Evolutionary conservation across 2,113 vertebrate species (phyloP), one percentile per base, ranked within the genome.

Genomic region (Labeo catla): DNA sequence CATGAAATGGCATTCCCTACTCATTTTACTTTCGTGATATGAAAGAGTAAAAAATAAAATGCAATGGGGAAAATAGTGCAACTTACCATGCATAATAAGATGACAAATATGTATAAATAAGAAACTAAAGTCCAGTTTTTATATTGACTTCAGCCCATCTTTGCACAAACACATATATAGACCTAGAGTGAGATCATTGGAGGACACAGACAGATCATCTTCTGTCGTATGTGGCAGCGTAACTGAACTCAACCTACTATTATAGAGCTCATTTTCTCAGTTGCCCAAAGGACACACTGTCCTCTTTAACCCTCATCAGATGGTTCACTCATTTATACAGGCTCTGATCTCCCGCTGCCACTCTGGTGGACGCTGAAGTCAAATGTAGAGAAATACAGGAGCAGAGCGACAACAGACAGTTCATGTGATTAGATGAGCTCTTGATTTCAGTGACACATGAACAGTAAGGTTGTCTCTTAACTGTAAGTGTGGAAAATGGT

Each of bases 401-500:
- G 34, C 78, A 65, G 57, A 80, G n/a, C 8, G 74, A 77, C 10
- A 66, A 21, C 50, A 77, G 54, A 34, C 13, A 77, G 28, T 54
- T 34, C 12, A 54, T 36, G 47, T 54, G 15, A 49, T 47, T 0
- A 12, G 2, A 74, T 13, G n/a, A 49, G 11, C 15, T 0, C 68
- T 72, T 72, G 36, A 63, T 63, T 63, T 13, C 4, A 66, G 1
- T 13, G 11, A 6, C 63, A 36, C 8, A 10, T 63, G 59, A 23
- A 63, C 59, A 63, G 1, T 39, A 39, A 3, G 39, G 45, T 52
- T 43, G 8, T 10, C 13, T 78, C 16, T 78, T 78, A 39, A 57
- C 50, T 57, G 50, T 57, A 36, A 1, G 2, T n/a, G 76, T 12
- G n/a, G 21, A 11, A 23, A 49, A 74, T 88, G 84, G 87, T 92